phyloP scores from a whole-genome alignment of 2,797 vertebrate species.

The Aulostomus chinensis region DNA sequence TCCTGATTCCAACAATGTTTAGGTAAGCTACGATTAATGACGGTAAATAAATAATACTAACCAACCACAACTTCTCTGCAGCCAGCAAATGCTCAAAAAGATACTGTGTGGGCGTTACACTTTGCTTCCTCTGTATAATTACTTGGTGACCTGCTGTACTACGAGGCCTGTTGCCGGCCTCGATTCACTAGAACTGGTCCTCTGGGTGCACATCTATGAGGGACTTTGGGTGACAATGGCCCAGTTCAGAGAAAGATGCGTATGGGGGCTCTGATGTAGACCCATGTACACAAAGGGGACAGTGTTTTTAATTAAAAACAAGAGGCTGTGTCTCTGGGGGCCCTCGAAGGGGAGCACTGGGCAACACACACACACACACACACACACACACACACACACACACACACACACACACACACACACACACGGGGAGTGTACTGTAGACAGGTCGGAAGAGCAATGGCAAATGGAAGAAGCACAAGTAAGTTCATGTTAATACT shows the following conservation, averaged over 20 bases:
- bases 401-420: no score
- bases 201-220: conserved; percentile 5
- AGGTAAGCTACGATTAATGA: no score
- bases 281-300: conserved; percentile 55
- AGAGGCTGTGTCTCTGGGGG: conserved; percentile 58
- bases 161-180: neutral
- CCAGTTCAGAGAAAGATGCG: conserved; percentile 35
- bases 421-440: no score
- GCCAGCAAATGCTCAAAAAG: neutral
- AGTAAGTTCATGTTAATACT: no score
- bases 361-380: conserved; percentile 53
- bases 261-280: conserved; percentile 32
- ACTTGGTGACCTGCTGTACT: neutral
- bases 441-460: no score
- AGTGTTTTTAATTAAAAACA: conserved; percentile 70
- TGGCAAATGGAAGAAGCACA: no score
- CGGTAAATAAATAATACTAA: no score
- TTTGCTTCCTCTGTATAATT: conserved; percentile 1
- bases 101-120: neutral
- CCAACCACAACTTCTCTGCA: no score
- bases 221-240: conserved; percentile 29
- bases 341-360: conserved; percentile 32
- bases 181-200: neutral
- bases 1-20: no score
- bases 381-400: no score